phyloP scores from a whole-genome alignment of 2,113 vertebrate species.

The Lycaon pictus region DNA sequence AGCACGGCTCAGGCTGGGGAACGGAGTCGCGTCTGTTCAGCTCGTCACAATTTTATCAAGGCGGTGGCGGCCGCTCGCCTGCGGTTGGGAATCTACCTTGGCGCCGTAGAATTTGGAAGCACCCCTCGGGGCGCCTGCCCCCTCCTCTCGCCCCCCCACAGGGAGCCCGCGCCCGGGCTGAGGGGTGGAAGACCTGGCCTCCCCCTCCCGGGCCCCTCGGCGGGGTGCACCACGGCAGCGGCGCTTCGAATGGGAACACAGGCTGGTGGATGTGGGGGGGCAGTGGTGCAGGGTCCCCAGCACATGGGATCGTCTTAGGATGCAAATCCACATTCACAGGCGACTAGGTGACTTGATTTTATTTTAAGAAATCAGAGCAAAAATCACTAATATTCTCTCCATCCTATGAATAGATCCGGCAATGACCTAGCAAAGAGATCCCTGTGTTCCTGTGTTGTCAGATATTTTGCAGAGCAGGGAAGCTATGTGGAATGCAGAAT shows the following conservation, averaged over 20 bases:
- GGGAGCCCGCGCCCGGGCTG: constrained; percentile 43
- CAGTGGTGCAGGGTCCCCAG: neutral
- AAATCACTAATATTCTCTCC: constrained; percentile 29
- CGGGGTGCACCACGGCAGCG: neutral
- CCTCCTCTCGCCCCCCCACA: neutral
- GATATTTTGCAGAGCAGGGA: constrained; percentile 39
- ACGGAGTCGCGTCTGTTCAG: constrained; percentile 70
- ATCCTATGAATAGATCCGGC: neutral
- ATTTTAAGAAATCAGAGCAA: constrained; percentile 57
- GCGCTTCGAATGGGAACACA: neutral
- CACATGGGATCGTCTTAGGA: neutral
- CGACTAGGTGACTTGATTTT: neutral
- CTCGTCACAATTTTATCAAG: constrained; percentile 11
- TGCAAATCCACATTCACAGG: neutral
- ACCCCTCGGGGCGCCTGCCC: rapidly evolving
- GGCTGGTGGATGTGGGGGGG: neutral
- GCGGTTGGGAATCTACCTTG: constrained; percentile 26
- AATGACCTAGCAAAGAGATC: constrained; percentile 15
- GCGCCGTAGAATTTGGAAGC: constrained; percentile 63
- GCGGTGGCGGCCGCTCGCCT: constrained; percentile 48
- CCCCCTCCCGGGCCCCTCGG: neutral
- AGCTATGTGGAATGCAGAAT: constrained; percentile 51
- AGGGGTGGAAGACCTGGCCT: neutral
- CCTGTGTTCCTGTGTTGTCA: constrained; percentile 51
- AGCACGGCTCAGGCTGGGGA: constrained; percentile 79